Conservation (phyloP, 1,140 invertebrate genomes). For the Sycobia sp. region DNA sequence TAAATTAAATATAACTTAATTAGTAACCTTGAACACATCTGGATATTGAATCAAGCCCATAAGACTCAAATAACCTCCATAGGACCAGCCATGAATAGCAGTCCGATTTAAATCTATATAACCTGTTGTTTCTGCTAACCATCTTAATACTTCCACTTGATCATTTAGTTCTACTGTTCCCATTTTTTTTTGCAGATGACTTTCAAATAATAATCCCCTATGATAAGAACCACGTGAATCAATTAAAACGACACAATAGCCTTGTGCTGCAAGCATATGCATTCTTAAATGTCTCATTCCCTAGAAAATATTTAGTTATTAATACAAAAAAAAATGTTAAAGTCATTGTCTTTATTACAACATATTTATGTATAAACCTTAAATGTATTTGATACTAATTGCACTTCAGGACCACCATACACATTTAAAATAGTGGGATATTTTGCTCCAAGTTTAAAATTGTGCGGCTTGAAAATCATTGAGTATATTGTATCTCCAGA, state of each 20-base stretch:
- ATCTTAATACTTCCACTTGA: slow-evolving; percentile 92
- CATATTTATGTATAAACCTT: slow-evolving; percentile 65
- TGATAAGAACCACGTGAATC: slow-evolving; percentile 95
- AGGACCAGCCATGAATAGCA: slow-evolving; percentile 98
- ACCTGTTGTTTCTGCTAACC: slow-evolving; percentile 80
- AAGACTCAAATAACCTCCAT: slow-evolving; percentile 88
- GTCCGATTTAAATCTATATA: slow-evolving; percentile 92
- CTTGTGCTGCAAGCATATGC: slow-evolving; percentile 94
- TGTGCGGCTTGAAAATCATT: slow-evolving; percentile 89
- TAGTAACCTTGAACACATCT: slow-evolving; percentile 77
- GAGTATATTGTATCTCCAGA: slow-evolving; percentile 82
- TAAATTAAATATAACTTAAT: neutral
- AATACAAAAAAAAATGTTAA: slow-evolving; percentile 10
- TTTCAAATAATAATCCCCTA: slow-evolving; percentile 90
- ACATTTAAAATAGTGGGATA: slow-evolving; percentile 96
- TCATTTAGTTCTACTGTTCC: slow-evolving; percentile 95
- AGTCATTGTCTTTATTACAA: no score
- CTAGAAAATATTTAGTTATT: slow-evolving; percentile 63
- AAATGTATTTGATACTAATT: slow-evolving; percentile 95
- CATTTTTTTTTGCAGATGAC: slow-evolving; percentile 85
- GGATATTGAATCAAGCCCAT: slow-evolving; percentile 85
- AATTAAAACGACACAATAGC: slow-evolving; percentile 94
- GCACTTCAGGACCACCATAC: slow-evolving; percentile 97
- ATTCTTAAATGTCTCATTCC: slow-evolving; percentile 88
- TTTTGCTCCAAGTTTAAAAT: slow-evolving; percentile 74